A percentile compares a stretch with the other conserved stretches of the same genome.
Conservation (phyloP, 2,888 invertebrate genomes). For the Caenorhabditis virilis region DNA sequence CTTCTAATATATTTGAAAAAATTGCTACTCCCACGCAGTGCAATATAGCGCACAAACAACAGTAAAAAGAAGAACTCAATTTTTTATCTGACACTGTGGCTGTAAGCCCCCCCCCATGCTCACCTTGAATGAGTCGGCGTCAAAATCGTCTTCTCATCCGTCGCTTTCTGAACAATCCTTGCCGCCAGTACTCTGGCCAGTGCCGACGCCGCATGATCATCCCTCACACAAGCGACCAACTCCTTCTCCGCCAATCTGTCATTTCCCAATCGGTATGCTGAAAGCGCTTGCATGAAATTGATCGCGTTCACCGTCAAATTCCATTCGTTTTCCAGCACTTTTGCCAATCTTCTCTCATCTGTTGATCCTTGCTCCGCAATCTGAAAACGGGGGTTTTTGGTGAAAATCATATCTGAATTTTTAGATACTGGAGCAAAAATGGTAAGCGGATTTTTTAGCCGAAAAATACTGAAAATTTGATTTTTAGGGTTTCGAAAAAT, state of each 20-base stretch:
- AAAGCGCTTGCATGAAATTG: slow-evolving; percentile 37
- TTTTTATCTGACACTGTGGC: too few relatives aligned
- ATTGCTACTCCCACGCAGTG: too few relatives aligned
- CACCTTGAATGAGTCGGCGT: slow-evolving; percentile 27
- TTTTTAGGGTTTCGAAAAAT: too few relatives aligned
- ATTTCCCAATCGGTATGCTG: slow-evolving; percentile 40
- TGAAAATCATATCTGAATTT: too few relatives aligned
- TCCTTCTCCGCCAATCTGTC: slow-evolving; percentile 30
- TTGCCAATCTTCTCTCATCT: slow-evolving; percentile 25
- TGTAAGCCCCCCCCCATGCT: too few relatives aligned
- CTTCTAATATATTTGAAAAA: too few relatives aligned
- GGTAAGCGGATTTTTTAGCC: too few relatives aligned
- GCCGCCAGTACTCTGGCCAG: slow-evolving; percentile 40
- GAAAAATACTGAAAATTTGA: too few relatives aligned
- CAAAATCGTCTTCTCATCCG: slow-evolving; percentile 29
- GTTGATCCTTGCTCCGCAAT: slow-evolving; percentile 35
- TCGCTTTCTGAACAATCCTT: slow-evolving; percentile 30
- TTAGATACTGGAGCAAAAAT: too few relatives aligned
- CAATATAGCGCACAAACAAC: too few relatives aligned
- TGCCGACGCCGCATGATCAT: slow-evolving; percentile 23
- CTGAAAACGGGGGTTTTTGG: too few relatives aligned
- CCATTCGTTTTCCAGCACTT: slow-evolving; percentile 36
- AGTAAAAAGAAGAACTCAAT: too few relatives aligned
- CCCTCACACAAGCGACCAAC: slow-evolving; percentile 21
- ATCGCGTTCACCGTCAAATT: slow-evolving; percentile 41